These are phyloP conservation scores for Drosophila ochracea DNA, from an alignment of 2,888 invertebrate genomes.

Conservation along the genomic window DNA sequence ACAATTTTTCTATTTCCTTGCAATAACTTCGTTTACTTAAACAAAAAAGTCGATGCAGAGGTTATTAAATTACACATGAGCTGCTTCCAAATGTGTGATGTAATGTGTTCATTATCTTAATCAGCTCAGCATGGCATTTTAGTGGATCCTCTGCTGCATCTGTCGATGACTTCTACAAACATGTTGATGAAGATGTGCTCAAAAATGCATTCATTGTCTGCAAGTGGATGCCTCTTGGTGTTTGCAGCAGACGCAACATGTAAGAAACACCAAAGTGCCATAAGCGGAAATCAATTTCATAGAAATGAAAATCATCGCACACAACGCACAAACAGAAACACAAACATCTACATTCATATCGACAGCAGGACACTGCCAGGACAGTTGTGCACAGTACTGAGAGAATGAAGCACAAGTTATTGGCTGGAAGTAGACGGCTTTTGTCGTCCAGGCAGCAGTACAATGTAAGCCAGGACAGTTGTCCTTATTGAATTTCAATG, in stretches of 20 bases:
- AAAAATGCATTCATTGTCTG: slow-evolving; percentile 14
- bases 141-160: neutral
- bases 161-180: slow-evolving; percentile 4
- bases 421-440: slow-evolving; percentile 60
- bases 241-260: slow-evolving; percentile 49
- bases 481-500: slow-evolving; percentile 79
- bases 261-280: slow-evolving; percentile 75
- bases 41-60: neutral
- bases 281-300: slow-evolving; percentile 79
- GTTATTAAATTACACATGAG: slow-evolving; percentile 1
- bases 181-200: slow-evolving; percentile 9
- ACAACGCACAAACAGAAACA: slow-evolving; percentile 16
- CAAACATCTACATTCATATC: slow-evolving; percentile 14
- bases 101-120: slow-evolving; percentile 24
- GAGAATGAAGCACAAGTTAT: slow-evolving; percentile 65
- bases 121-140: slow-evolving; percentile 9
- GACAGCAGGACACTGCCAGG: slow-evolving; percentile 27
- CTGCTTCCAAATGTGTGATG: neutral
- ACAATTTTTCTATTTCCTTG: neutral
- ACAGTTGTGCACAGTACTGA: slow-evolving; percentile 41
- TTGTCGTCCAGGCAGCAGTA: slow-evolving; percentile 55
- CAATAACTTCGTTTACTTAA: neutral
- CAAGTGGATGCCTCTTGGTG: slow-evolving; percentile 4
- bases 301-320: slow-evolving; percentile 63
- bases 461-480: slow-evolving; percentile 59